Conservation (phyloP, 2,888 invertebrate genomes). For the Venusia cambrica region DNA sequence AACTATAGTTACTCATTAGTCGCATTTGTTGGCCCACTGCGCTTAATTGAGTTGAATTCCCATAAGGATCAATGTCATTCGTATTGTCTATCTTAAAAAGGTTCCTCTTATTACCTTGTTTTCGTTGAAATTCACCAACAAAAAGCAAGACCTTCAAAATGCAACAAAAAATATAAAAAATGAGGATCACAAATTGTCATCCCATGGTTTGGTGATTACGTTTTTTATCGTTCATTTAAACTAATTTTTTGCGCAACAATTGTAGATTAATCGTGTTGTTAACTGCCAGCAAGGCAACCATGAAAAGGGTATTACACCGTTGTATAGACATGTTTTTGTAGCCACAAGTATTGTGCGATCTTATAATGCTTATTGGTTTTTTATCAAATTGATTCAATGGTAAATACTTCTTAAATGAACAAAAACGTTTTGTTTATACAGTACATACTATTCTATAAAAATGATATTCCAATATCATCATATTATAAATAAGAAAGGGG, state of each 20-base stretch:
- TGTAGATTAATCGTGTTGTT: constrained; percentile 7
- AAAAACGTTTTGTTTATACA: too few species aligned
- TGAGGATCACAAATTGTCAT: constrained; percentile 25
- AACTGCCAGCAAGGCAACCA: constrained; percentile 5
- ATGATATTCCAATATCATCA: too few species aligned
- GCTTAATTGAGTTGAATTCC: constrained; percentile 59
- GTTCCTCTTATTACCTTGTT: constrained; percentile 18
- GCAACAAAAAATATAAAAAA: constrained; percentile 16
- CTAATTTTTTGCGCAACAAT: too few species aligned
- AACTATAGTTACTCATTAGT: constrained; percentile 50
- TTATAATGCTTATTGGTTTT: constrained; percentile 5
- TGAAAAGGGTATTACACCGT: constrained; percentile 9
- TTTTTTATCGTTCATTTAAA: constrained; percentile 16
- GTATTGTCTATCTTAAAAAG: constrained; percentile 28
- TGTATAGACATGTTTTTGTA: constrained; percentile 5
- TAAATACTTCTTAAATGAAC: too few species aligned
- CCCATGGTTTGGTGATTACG: constrained; percentile 23
- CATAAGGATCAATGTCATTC: constrained; percentile 45
- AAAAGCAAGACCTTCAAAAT: constrained; percentile 22
- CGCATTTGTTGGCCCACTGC: constrained; percentile 54
- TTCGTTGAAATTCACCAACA: constrained; percentile 22
- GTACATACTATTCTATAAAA: too few species aligned
- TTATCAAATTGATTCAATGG: too few species aligned
- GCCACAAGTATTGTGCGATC: constrained; percentile 1
- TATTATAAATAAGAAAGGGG: too few species aligned